A percentile compares a stretch with the other conserved stretches of the same genome.
Evolutionary conservation across 2,113 vertebrate genomes (phyloP).

Genomic region (Nannospalax galili): DNA sequence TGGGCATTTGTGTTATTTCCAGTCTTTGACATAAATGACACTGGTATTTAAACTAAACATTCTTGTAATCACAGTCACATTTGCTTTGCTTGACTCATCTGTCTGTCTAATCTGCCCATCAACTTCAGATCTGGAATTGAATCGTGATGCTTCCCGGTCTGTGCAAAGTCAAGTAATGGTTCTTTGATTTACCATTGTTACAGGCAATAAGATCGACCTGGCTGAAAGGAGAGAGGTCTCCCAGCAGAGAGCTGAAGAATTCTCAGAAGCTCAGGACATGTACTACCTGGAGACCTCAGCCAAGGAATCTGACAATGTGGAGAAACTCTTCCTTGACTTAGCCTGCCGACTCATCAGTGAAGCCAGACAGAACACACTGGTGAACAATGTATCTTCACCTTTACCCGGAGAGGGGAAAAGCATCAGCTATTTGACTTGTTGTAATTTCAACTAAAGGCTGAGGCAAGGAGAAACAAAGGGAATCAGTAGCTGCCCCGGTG

Average conservation of each 20-base stretch:
- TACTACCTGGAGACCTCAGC: slow-evolving; percentile 98
- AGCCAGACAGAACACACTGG: slow-evolving; percentile 97
- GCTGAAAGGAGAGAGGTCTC: slow-evolving; percentile 96
- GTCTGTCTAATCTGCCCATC: neutral
- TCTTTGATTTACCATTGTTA: slow-evolving; percentile 54
- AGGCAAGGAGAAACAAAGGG: slow-evolving; percentile 50
- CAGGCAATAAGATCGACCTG: slow-evolving; percentile 99
- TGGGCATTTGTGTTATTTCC: neutral
- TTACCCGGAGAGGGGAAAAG: slow-evolving; percentile 97
- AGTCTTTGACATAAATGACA: neutral
- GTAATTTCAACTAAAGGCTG: slow-evolving; percentile 93
- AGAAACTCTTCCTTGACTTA: slow-evolving; percentile 99
- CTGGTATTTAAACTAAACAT: slow-evolving; percentile 40
- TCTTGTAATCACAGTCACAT: neutral
- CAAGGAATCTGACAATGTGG: slow-evolving; percentile 98
- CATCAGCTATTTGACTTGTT: slow-evolving; percentile 99
- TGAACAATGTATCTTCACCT: slow-evolving; percentile 96
- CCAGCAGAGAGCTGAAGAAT: slow-evolving; percentile 96
- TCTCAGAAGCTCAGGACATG: slow-evolving; percentile 97
- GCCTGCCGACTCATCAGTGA: slow-evolving; percentile 96
- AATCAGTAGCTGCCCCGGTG: slow-evolving; percentile 64
- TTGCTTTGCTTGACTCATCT: neutral
- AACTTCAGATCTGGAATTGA: neutral
- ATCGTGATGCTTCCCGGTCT: neutral
- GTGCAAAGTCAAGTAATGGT: slow-evolving; percentile 17